Conservation (phyloP, 2,888 invertebrate genomes). For the Stenodema calcarata region DNA sequence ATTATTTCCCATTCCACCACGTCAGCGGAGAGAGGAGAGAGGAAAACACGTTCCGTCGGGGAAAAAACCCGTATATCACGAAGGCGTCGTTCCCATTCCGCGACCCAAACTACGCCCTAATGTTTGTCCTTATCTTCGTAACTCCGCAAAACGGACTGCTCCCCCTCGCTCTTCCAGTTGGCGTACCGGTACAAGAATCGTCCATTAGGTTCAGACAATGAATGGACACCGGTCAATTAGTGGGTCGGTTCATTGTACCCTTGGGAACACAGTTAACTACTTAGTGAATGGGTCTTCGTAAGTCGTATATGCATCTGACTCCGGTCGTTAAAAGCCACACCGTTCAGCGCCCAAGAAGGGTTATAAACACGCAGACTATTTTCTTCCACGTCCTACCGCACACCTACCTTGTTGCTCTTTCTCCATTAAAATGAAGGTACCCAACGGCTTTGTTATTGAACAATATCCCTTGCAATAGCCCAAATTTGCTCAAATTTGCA, state of each 20-base stretch:
- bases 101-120: background rate
- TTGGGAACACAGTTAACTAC: background rate
- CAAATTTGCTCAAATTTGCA: too few species aligned
- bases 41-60: too few species aligned
- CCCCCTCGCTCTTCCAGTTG: too few species aligned
- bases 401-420: too few species aligned
- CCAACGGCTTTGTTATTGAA: too few species aligned
- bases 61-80: too few species aligned
- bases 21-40: too few species aligned
- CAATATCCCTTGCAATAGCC: too few species aligned
- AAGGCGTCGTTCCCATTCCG: background rate
- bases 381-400: too few species aligned
- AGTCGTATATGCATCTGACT: background rate
- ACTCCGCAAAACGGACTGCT: background rate
- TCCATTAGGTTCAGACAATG: background rate
- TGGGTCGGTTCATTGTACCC: background rate
- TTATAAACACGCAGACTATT: too few species aligned
- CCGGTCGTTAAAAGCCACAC: background rate
- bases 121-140: background rate
- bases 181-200: background rate
- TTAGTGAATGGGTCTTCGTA: background rate
- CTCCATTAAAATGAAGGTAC: too few species aligned
- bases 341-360: background rate
- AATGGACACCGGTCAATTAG: background rate
- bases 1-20: too few species aligned